These are phyloP conservation scores for Gambusia holbrooki DNA, from an alignment of 2,113 vertebrate genomes.

Conservation along the genomic window DNA sequence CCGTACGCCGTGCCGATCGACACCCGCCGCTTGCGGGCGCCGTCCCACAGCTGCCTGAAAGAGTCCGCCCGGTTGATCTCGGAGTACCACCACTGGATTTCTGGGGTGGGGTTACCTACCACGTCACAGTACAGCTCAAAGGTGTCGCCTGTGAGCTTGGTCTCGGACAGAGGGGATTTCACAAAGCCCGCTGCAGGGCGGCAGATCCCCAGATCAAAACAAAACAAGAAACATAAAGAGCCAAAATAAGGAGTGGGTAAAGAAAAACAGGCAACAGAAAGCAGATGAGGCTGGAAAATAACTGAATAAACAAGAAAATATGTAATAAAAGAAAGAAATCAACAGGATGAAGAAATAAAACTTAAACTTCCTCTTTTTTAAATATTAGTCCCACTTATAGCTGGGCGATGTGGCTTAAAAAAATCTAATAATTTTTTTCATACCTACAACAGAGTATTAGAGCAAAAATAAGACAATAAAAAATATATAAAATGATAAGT, in stretches of 20 bases:
- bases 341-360: too few species aligned
- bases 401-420: too few species aligned
- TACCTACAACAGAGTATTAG: too few species aligned
- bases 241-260: conserved; percentile 33
- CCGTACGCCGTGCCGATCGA: conserved; percentile 93
- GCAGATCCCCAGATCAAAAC: conserved; percentile 21
- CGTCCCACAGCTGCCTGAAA: conserved; percentile 97
- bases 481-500: too few species aligned
- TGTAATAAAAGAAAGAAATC: conserved; percentile 12
- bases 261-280: conserved; percentile 28
- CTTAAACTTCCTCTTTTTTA: not conserved
- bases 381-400: not conserved
- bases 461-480: too few species aligned
- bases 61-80: conserved; percentile 94
- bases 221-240: conserved; percentile 32
- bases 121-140: conserved; percentile 99
- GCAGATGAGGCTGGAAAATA: conserved; percentile 9
- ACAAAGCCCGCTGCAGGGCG: conserved; percentile 92
- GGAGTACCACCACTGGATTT: conserved; percentile 99
- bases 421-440: too few species aligned
- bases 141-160: conserved; percentile 94
- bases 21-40: conserved; percentile 91
- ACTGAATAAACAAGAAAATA: conserved; percentile 12
- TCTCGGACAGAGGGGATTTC: conserved; percentile 97
- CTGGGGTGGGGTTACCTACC: conserved; percentile 93